Evolutionary conservation across 2,888 invertebrate genomes (phyloP), one percentile per base, ranked within the genome.

Genomic region (Scaptomyza polygonia): DNA sequence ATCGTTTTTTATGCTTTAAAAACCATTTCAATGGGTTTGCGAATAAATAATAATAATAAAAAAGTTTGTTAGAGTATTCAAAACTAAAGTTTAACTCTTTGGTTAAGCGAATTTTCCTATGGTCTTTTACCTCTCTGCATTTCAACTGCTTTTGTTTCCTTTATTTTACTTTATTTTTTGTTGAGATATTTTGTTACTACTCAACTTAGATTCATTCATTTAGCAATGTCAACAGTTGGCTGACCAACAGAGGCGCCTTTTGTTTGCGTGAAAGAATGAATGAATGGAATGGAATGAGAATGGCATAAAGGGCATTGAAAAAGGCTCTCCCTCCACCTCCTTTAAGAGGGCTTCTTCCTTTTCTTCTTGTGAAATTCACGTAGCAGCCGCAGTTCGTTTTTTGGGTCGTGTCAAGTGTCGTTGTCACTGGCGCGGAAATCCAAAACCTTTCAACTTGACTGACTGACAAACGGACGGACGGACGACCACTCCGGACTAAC

Each of bases 141-240:
- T 61, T 36, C n/a, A 32, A 11, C 9, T 30, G 32, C 11, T 27
- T 52, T 54, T 36, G 30, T 48, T 12, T 30, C 8, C 2, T 43
- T 43, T n/a, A 18, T 18, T 2, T 29, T 14, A 11, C 2, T 16
- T 11, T 6, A 0, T 30, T 7, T 11, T 49, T 55, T 11, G 11
- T 55, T 11, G 11, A 52, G 56, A 72, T 82, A 66, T 79, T 67
- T 67, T 79, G 78, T 76, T 78, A 80, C 80, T 78, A 80, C 80
- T 74, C 57, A 85, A 83, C 80, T 82, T 67, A 72, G 75, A 77
- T 67, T 79, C 79, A 79, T 79, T 79, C 77, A 76, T 76, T 76
- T 76, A 64, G 76, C 81, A 85, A 81, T 83, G 84, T 84, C 85
- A 85, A 84, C 84, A 85, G 81, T 83, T 83, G 84, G 79, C 86